Evolutionary conservation across 1,140 invertebrate genomes (phyloP).

Genomic region (Trigoniulus corallinus): DNA sequence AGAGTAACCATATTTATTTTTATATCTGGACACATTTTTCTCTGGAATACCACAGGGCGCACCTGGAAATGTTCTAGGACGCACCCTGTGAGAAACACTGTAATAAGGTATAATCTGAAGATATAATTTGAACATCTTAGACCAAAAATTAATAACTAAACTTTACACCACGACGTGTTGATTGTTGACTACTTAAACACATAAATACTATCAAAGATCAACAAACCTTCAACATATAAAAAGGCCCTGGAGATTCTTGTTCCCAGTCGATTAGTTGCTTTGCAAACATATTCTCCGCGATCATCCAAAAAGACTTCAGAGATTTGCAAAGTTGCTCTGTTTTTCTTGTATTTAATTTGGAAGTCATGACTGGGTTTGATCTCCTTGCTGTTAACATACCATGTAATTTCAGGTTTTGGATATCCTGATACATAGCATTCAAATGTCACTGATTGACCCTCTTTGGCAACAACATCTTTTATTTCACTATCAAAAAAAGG

Average conservation of each 20-base stretch:
- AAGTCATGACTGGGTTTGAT: constrained; percentile 50
- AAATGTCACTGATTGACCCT: constrained; percentile 55
- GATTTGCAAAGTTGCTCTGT: constrained; percentile 53
- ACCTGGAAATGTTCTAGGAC: too few species aligned
- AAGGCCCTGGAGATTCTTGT: constrained; percentile 60
- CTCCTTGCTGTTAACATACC: constrained; percentile 73
- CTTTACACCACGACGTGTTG: too few species aligned
- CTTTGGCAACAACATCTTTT: constrained; percentile 47
- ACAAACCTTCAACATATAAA: constrained; percentile 45
- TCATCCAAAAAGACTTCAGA: constrained; percentile 45
- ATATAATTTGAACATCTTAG: too few species aligned
- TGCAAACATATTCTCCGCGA: constrained; percentile 70
- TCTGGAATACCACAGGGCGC: too few species aligned
- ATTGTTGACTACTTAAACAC: too few species aligned
- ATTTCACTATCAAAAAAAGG: constrained; percentile 68
- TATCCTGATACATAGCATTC: constrained; percentile 62
- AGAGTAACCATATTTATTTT: too few species aligned
- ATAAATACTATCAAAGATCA: too few species aligned
- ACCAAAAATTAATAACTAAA: too few species aligned
- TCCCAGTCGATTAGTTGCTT: constrained; percentile 63
- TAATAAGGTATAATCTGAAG: too few species aligned
- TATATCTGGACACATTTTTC: too few species aligned
- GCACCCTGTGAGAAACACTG: too few species aligned
- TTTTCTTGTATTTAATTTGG: constrained; percentile 51
- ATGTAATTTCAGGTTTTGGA: constrained; percentile 71